A percentile compares a stretch with the other conserved stretches of the same genome.
Evolutionary conservation across 2,888 invertebrate genomes (phyloP).

Genomic region (Galeopsomyia nigrocyanea): DNA sequence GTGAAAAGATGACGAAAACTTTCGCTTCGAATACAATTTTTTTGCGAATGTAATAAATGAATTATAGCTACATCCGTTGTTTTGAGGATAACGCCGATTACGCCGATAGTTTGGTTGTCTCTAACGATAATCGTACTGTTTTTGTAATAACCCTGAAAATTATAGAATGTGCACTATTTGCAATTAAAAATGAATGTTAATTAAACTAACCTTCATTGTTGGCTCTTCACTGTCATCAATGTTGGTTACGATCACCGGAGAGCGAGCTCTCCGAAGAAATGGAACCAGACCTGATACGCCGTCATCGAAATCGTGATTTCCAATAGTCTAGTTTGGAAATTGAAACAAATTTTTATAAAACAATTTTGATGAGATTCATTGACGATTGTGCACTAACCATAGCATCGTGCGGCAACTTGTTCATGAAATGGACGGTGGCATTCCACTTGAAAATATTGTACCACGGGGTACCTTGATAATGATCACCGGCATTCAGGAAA

Average conservation of each 20-base stretch:
- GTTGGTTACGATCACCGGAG: constrained; percentile 82
- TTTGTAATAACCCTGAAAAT: constrained; percentile 73
- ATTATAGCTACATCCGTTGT: constrained; percentile 74
- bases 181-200: too few relatives aligned
- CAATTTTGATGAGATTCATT: too few relatives aligned
- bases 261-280: constrained; percentile 75
- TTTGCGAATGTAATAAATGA: too few relatives aligned
- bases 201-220: constrained; percentile 65
- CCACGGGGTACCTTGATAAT: constrained; percentile 88
- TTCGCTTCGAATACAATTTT: too few relatives aligned
- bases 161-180: too few relatives aligned
- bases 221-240: constrained; percentile 81
- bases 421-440: constrained; percentile 81
- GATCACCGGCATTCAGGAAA: constrained; percentile 86
- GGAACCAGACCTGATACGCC: constrained; percentile 80
- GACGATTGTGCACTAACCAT: constrained; percentile 78
- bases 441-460: constrained; percentile 82
- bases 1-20: neutral
- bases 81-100: constrained; percentile 82
- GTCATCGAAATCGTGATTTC: constrained; percentile 91
- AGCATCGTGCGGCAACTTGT: constrained; percentile 81
- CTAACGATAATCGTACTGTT: constrained; percentile 77
- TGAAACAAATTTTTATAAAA: too few relatives aligned
- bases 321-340: constrained; percentile 77
- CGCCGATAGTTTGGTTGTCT: constrained; percentile 78